Percentiles rank a stretch among this genome's conserved stretches.
Evolutionary conservation across 2,888 invertebrate genomes (phyloP).

Genomic region (Macaria liturata): DNA sequence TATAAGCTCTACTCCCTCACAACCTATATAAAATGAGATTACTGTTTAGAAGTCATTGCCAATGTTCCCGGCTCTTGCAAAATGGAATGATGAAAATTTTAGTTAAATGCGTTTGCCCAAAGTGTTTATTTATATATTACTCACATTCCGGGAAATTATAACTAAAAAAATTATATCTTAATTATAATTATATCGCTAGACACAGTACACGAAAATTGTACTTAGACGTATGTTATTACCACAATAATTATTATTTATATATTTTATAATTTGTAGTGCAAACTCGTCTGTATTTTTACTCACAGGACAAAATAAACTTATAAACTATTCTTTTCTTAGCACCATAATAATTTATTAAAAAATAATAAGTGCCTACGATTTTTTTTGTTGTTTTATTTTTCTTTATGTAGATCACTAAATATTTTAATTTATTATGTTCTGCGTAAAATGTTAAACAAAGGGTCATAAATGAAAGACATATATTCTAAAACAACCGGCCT

Average conservation of each 20-base stretch:
- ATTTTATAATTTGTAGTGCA: too few relatives aligned
- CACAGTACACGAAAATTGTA: conserved; percentile 8
- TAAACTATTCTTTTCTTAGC: conserved; percentile 47
- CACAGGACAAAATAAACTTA: conserved; percentile 26
- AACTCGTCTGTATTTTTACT: too few relatives aligned
- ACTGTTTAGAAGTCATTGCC: conserved; percentile 59
- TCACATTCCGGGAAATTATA: conserved; percentile 10
- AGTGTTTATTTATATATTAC: conserved; percentile 10
- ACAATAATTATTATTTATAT: too few relatives aligned
- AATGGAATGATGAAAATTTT: conserved; percentile 54
- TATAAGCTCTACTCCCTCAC: conserved; percentile 48
- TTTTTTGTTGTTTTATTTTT: conserved; percentile 9
- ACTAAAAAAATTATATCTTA: neutral
- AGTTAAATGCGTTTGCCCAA: conserved; percentile 49
- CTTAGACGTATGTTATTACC: neutral
- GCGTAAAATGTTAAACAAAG: conserved; percentile 20
- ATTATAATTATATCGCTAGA: conserved; percentile 14
- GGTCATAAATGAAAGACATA: conserved; percentile 15
- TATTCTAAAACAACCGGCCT: conserved; percentile 10
- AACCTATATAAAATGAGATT: conserved; percentile 73
- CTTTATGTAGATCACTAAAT: conserved; percentile 8
- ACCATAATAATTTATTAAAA: conserved; percentile 46
- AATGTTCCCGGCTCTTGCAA: conserved; percentile 59
- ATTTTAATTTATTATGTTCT: conserved; percentile 6
- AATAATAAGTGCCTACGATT: conserved; percentile 20